Percentiles rank a stretch among this genome's conserved stretches.
Conservation (phyloP, 2,888 invertebrate genomes). For the Limulus polyphemus region DNA sequence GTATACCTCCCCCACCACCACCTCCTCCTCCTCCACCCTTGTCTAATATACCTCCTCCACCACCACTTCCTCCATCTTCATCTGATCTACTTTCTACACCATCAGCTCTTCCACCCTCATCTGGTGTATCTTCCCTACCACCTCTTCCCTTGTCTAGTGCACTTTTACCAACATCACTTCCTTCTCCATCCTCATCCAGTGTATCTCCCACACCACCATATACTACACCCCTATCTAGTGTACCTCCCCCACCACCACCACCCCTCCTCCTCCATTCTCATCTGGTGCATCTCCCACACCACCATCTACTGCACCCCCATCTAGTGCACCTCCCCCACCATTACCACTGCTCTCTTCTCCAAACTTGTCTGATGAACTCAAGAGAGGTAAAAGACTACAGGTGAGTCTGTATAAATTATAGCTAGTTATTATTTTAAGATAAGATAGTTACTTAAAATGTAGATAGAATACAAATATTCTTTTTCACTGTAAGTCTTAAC, state of each 20-base stretch:
- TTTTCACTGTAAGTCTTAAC: no score
- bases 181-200: neutral
- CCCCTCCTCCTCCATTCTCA: neutral
- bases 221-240: neutral
- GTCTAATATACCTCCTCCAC: neutral
- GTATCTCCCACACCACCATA: neutral
- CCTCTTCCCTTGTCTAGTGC: no score
- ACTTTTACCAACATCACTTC: no score
- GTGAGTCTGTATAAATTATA: no score
- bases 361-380: no score
- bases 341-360: neutral
- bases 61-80: neutral
- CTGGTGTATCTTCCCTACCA: neutral
- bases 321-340: slow-evolving; percentile 1
- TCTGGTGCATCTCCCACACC: neutral
- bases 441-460: no score
- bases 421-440: no score
- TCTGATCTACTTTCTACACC: neutral
- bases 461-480: no score
- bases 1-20: neutral
- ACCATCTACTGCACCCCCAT: neutral
- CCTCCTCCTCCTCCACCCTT: neutral
- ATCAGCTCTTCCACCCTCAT: neutral
- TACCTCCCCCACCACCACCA: neutral
- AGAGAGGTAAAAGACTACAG: no score